Percentiles rank a stretch among this genome's conserved stretches.
Evolutionary conservation across 2,797 vertebrate genomes (phyloP).

Genomic region (Taenioides sp.): DNA sequence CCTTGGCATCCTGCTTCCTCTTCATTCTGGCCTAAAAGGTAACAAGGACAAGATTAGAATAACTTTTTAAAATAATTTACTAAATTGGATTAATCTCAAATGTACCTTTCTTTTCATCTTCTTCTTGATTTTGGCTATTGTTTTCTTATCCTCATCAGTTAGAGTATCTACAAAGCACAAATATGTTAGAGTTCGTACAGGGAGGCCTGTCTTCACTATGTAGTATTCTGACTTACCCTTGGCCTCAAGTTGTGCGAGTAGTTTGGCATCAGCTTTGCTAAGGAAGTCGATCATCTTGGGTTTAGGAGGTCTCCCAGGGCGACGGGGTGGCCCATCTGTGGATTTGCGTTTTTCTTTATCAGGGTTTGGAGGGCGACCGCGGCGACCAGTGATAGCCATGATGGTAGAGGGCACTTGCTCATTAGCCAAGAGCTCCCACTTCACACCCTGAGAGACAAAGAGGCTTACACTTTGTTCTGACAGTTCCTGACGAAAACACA

Average conservation of each 20-base stretch:
- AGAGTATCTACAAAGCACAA: slow-evolving; percentile 79
- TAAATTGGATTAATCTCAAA: not conserved
- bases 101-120: slow-evolving; percentile 91
- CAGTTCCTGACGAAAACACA: not conserved
- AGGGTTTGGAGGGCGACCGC: slow-evolving; percentile 91
- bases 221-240: slow-evolving; percentile 79
- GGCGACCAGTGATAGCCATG: slow-evolving; percentile 94
- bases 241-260: slow-evolving; percentile 85
- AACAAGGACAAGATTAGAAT: not conserved
- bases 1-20: slow-evolving; percentile 86
- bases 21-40: slow-evolving; percentile 86
- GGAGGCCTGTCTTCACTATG: not conserved
- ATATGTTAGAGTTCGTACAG: not conserved
- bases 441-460: slow-evolving; percentile 77
- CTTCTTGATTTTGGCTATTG: slow-evolving; percentile 92
- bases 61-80: not conserved
- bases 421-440: slow-evolving; percentile 88
- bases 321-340: slow-evolving; percentile 78
- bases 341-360: slow-evolving; percentile 81
- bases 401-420: slow-evolving; percentile 96
- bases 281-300: slow-evolving; percentile 85
- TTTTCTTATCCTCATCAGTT: slow-evolving; percentile 91
- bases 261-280: slow-evolving; percentile 88
- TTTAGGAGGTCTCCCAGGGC: slow-evolving; percentile 92
- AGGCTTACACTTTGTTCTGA: not conserved